Evolutionary conservation across 2,113 vertebrate species (phyloP).

Genomic region (Cervus canadensis): DNA sequence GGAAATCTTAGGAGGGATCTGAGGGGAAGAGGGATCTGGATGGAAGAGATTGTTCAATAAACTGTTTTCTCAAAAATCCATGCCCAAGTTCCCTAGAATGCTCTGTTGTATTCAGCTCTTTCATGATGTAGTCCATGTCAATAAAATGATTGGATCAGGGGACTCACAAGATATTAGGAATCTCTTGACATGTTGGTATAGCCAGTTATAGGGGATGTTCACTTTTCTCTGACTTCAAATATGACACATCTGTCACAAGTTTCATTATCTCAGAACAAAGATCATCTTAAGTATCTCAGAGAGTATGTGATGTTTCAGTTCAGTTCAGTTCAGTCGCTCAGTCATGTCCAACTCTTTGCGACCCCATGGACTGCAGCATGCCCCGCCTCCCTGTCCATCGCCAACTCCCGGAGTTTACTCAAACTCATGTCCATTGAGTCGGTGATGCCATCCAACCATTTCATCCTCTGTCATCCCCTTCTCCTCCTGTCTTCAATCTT

Average conservation of each 20-base stretch:
- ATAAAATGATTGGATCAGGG: background rate
- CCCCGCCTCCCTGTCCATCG: background rate
- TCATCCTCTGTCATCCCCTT: background rate
- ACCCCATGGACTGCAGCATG: background rate
- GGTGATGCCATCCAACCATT: background rate
- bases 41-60: background rate
- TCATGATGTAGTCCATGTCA: background rate
- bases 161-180: background rate
- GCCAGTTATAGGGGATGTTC: background rate
- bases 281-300: background rate
- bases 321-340: background rate
- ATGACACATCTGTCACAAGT: background rate
- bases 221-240: background rate
- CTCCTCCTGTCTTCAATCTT: background rate
- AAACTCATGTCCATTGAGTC: background rate
- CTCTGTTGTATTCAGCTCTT: background rate
- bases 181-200: background rate
- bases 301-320: background rate
- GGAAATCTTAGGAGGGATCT: background rate
- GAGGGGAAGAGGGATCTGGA: background rate
- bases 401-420: background rate
- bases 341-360: background rate
- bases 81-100: background rate
- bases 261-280: background rate
- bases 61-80: background rate